Evolutionary conservation across 1,140 invertebrate species (phyloP).

Genomic region (Antheraea pernyi): DNA sequence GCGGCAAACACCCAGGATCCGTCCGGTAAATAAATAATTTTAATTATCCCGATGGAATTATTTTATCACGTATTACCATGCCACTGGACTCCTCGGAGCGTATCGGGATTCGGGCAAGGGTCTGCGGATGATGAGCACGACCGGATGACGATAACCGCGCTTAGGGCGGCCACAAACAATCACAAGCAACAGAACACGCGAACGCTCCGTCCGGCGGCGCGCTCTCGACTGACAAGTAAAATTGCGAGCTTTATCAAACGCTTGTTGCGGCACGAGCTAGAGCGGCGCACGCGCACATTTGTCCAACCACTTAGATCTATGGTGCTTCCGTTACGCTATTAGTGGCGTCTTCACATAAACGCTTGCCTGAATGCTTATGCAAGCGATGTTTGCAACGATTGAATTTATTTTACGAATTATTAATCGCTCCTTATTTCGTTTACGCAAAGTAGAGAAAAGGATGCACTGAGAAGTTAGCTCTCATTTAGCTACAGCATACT

Average conservation of each 20-base stretch:
- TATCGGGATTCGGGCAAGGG: slow-evolving; percentile 15
- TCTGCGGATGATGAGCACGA: slow-evolving; percentile 7
- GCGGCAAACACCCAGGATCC: slow-evolving; percentile 50
- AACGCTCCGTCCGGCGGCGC: slow-evolving; percentile 50
- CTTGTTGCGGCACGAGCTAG: no score
- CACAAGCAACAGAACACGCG: slow-evolving; percentile 25
- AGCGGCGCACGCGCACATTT: slow-evolving; percentile 55
- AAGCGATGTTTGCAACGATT: background rate
- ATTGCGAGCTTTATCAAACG: slow-evolving; percentile 72
- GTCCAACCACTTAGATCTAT: slow-evolving; percentile 53
- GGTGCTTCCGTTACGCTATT: slow-evolving; percentile 62
- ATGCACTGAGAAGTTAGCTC: no score
- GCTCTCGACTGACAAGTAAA: slow-evolving; percentile 62
- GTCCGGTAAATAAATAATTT: slow-evolving; percentile 21
- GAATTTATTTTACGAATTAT: background rate
- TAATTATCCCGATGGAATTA: slow-evolving; percentile 40
- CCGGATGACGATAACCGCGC: slow-evolving; percentile 24
- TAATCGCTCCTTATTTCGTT: no score
- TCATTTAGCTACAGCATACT: no score
- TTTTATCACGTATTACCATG: slow-evolving; percentile 69
- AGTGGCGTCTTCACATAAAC: background rate
- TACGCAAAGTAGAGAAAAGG: no score
- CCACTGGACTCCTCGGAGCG: slow-evolving; percentile 54
- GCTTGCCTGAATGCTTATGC: background rate
- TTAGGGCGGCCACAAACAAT: slow-evolving; percentile 24